A percentile compares a stretch with the other conserved stretches of the same genome.
phyloP scores from a whole-genome alignment of 2,113 vertebrate species.

The Pagrus major region DNA sequence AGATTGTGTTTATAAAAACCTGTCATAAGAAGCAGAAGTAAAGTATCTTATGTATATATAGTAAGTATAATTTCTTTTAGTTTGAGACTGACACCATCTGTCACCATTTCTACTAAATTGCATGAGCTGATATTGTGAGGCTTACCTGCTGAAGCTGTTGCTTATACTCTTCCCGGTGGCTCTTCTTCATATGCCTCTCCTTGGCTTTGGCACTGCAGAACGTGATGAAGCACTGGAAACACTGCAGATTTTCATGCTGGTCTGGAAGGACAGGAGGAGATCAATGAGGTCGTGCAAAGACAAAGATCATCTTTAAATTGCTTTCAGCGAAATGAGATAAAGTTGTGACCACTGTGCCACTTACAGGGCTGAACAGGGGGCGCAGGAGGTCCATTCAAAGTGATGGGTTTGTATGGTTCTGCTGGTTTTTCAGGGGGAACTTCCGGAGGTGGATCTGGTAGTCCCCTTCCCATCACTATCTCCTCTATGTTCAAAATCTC shows the following conservation, averaged over 20 bases:
- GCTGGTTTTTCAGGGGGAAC: slow-evolving; percentile 68
- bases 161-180: slow-evolving; percentile 87
- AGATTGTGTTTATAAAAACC: not conserved
- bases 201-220: slow-evolving; percentile 88
- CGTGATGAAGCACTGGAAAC: slow-evolving; percentile 88
- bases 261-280: slow-evolving; percentile 63
- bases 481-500: slow-evolving; percentile 85
- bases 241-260: slow-evolving; percentile 87
- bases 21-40: not conserved
- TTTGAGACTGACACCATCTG: not conserved
- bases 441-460: slow-evolving; percentile 70
- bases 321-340: accelerated
- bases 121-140: not conserved
- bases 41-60: no score
- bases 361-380: slow-evolving; percentile 80
- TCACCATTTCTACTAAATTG: not conserved
- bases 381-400: slow-evolving; percentile 68
- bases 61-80: not conserved
- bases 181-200: slow-evolving; percentile 88
- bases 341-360: not conserved
- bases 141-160: slow-evolving; percentile 86
- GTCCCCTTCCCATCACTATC: slow-evolving; percentile 82
- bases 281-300: not conserved
- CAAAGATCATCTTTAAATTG: not conserved
- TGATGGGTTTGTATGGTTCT: slow-evolving; percentile 72